A percentile compares a stretch with the other conserved stretches of the same genome.
phyloP scores from a whole-genome alignment of 1,140 invertebrate genomes.

The Calephelis virginiensis region DNA sequence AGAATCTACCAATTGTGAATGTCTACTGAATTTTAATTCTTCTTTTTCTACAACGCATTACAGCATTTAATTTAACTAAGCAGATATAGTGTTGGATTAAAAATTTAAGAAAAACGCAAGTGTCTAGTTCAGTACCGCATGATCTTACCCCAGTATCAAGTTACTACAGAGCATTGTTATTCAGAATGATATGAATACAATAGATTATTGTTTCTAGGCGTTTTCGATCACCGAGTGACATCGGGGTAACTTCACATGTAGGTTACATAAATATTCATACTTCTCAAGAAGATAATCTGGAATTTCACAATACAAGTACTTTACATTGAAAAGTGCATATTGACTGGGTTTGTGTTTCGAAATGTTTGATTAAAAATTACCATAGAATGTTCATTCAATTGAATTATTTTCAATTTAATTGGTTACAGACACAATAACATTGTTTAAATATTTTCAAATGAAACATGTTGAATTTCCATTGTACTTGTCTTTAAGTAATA shows the following conservation, averaged over 20 bases:
- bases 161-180: conserved; percentile 6
- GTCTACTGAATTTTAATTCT: too few species aligned
- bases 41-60: too few species aligned
- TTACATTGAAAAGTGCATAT: background rate
- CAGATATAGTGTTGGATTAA: background rate
- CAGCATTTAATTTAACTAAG: too few species aligned
- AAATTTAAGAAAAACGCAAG: conserved; percentile 4
- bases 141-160: background rate
- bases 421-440: too few species aligned
- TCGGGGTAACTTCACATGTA: conserved; percentile 26
- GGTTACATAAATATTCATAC: conserved; percentile 41
- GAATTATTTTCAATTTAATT: too few species aligned
- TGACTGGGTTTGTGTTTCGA: background rate
- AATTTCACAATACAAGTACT: conserved; percentile 18
- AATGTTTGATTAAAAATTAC: background rate
- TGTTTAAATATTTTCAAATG: too few species aligned
- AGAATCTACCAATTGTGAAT: too few species aligned
- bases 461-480: too few species aligned
- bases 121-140: background rate
- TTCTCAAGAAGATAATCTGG: conserved; percentile 11
- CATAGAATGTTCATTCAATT: background rate
- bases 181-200: conserved; percentile 4
- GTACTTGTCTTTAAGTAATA: too few species aligned
- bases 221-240: conserved; percentile 34
- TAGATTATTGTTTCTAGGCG: conserved; percentile 29